Conservation (phyloP, 2,888 invertebrate genomes). For the Tupiocoris notatus region DNA sequence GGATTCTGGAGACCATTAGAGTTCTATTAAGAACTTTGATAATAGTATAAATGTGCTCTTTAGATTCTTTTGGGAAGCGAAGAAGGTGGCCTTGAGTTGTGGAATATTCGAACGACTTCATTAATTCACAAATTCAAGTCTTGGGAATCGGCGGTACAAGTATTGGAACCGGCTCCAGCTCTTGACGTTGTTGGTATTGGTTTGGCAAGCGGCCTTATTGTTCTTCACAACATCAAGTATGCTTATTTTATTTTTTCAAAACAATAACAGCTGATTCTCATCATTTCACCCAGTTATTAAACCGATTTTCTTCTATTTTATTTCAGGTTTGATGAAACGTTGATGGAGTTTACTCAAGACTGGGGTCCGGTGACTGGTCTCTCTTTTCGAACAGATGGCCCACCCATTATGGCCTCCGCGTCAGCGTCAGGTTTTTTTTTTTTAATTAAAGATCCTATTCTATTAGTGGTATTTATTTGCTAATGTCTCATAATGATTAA, state of each 20-base stretch:
- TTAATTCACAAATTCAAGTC: slow-evolving; percentile 74
- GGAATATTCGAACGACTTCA: slow-evolving; percentile 81
- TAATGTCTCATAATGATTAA: too few relatives aligned
- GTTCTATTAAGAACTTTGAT: too few relatives aligned
- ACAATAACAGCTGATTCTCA: neutral
- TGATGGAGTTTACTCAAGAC: slow-evolving; percentile 86
- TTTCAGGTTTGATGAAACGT: slow-evolving; percentile 63
- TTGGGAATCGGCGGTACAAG: slow-evolving; percentile 70
- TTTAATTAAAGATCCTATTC: neutral
- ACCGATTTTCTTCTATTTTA: neutral
- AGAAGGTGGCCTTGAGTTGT: slow-evolving; percentile 81
- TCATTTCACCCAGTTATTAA: neutral
- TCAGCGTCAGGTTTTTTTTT: slow-evolving; percentile 65
- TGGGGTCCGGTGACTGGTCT: slow-evolving; percentile 85
- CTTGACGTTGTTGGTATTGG: slow-evolving; percentile 89
- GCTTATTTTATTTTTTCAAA: too few relatives aligned
- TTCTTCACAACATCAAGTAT: slow-evolving; percentile 80
- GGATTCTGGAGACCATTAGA: too few relatives aligned
- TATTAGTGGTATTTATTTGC: too few relatives aligned
- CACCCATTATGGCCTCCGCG: slow-evolving; percentile 82
- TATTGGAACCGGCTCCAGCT: slow-evolving; percentile 85
- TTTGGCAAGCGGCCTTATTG: slow-evolving; percentile 74
- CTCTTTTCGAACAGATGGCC: slow-evolving; percentile 82
- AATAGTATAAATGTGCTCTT: too few relatives aligned
- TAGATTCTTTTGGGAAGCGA: slow-evolving; percentile 81